Conservation (phyloP, 2,113 vertebrate genomes). For the Panurus biarmicus region DNA sequence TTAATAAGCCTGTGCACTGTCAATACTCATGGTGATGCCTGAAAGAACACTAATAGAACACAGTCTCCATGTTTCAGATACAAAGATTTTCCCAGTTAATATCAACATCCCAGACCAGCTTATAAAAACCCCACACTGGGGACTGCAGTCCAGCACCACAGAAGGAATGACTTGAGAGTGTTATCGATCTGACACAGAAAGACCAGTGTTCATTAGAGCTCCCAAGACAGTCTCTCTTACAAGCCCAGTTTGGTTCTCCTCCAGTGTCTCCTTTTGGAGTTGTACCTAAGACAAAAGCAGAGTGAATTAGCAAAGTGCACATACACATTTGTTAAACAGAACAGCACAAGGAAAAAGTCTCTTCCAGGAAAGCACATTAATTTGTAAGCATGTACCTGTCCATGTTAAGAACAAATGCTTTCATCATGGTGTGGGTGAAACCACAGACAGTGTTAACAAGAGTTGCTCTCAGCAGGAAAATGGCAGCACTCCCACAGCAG, state of each 20-base stretch:
- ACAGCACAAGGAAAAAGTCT: neutral
- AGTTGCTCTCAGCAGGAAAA: neutral
- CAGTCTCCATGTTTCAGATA: slow-evolving; percentile 31
- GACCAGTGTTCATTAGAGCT: neutral
- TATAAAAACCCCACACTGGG: neutral
- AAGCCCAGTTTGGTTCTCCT: slow-evolving; percentile 97
- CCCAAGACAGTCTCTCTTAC: slow-evolving; percentile 62
- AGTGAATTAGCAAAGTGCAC: neutral
- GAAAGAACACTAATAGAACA: slow-evolving; percentile 32
- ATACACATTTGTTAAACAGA: neutral
- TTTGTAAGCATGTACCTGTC: slow-evolving; percentile 50
- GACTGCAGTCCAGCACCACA: neutral
- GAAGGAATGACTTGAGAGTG: neutral
- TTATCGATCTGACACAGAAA: neutral
- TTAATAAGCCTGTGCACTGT: slow-evolving; percentile 9
- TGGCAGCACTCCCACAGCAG: neutral
- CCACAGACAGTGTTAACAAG: neutral
- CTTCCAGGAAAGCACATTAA: neutral
- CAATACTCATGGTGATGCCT: neutral
- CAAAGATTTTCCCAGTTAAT: neutral
- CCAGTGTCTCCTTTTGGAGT: slow-evolving; percentile 99
- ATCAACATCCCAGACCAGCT: neutral
- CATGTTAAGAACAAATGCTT: slow-evolving; percentile 42
- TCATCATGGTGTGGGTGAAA: neutral
- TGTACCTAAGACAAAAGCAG: slow-evolving; percentile 81